Conservation (phyloP, 2,113 vertebrate genomes). For the Xenopus laevis region DNA sequence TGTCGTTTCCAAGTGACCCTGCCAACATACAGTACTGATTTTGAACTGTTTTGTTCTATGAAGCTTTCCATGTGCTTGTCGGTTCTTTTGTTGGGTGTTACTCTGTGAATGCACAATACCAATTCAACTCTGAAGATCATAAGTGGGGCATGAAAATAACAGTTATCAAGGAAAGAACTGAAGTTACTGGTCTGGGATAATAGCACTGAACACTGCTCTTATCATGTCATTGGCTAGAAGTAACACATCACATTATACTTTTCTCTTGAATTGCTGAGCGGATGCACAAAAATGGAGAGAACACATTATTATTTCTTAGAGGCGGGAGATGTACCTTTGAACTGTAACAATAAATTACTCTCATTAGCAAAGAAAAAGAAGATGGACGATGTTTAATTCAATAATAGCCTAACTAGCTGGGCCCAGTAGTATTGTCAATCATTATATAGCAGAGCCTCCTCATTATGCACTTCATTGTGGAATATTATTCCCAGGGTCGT, state of each 20-base stretch:
- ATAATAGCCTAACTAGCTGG: not conserved
- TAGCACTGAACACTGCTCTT: not conserved
- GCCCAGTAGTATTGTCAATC: not conserved
- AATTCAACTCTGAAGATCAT: conserved; percentile 7
- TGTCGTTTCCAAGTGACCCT: too few relatives aligned
- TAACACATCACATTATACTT: not conserved
- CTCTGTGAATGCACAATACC: not conserved
- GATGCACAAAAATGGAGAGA: not conserved
- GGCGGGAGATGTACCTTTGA: conserved; percentile 6
- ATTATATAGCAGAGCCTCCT: not conserved
- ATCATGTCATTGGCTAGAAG: conserved; percentile 26
- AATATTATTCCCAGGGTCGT: not conserved
- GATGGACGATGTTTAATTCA: conserved; percentile 4
- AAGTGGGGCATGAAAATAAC: not conserved
- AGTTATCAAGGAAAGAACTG: conserved; percentile 26
- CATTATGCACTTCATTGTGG: not conserved
- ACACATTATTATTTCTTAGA: conserved; percentile 17
- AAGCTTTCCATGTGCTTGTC: too few relatives aligned
- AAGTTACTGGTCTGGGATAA: conserved; percentile 15
- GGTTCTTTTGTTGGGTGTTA: not conserved
- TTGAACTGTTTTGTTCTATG: too few relatives aligned
- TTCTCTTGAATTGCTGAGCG: not conserved
- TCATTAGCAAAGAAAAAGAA: conserved; percentile 8
- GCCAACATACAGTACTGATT: too few relatives aligned
- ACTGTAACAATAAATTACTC: conserved; percentile 42